Percentiles rank a stretch among this genome's conserved stretches.
phyloP scores from a whole-genome alignment of 2,888 invertebrate species.

The Rugalucina vietnamica region DNA sequence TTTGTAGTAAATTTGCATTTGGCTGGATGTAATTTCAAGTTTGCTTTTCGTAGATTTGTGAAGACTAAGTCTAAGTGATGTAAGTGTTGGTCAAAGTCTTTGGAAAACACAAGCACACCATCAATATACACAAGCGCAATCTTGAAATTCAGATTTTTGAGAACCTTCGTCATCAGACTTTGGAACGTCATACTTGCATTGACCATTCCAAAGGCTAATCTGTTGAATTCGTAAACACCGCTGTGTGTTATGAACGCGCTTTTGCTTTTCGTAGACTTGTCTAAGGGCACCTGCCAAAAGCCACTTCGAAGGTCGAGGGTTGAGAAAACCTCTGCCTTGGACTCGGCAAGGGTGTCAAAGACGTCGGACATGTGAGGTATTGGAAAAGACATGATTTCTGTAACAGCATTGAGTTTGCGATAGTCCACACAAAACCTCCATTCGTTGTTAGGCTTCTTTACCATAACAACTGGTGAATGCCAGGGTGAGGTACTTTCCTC shows the following conservation, averaged over 20 bases:
- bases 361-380: conserved; percentile 35
- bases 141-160: conserved; percentile 36
- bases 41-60: conserved; percentile 31
- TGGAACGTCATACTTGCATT: too few species aligned
- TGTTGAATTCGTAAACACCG: conserved; percentile 38
- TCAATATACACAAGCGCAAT: too few species aligned
- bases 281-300: conserved; percentile 44
- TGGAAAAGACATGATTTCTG: conserved; percentile 30
- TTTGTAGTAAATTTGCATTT: conserved; percentile 48
- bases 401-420: conserved; percentile 20
- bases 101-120: conserved; percentile 35
- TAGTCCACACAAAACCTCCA: conserved; percentile 34
- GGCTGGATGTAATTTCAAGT: conserved; percentile 42
- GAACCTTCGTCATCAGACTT: conserved; percentile 30
- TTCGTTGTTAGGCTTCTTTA: too few species aligned
- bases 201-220: too few species aligned
- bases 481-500: too few species aligned
- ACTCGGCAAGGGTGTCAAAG: conserved; percentile 37
- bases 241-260: conserved; percentile 38
- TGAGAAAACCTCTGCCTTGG: conserved; percentile 26
- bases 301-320: conserved; percentile 39
- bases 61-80: conserved; percentile 40
- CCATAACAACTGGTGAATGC: too few species aligned
- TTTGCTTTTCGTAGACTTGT: conserved; percentile 30
- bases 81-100: conserved; percentile 39